Evolutionary conservation across 2,888 invertebrate genomes (phyloP), one percentile per base, ranked within the genome.

Genomic region (Drosophila ezoana): DNA sequence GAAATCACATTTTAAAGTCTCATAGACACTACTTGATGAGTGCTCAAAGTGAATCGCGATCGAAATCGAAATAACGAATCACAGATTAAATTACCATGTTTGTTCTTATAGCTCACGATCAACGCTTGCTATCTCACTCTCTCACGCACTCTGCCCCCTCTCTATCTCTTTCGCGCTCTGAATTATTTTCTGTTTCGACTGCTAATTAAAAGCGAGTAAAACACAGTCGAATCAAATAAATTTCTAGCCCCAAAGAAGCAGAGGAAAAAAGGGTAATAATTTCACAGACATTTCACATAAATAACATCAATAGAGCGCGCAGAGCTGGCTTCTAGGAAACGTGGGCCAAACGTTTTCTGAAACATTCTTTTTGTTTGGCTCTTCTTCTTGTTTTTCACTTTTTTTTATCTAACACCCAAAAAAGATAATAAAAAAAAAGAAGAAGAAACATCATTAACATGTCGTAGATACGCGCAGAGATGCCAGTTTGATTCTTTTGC

Each of bases 121-220:
- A 20, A 6, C 11, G 20, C 20, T n/a, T 23, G 16, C n/a, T n/a
- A 14, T 37, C 9, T 13, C 20, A 14, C 43, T 18, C 14, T 45
- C 41, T 32, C n/a, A 18, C 20, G n/a, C 18, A 18, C 20, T 14
- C n/a, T 43, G 14, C 11, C 8, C n/a, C n/a, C 52, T 28, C 20
- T 32, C 38, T 16, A 38, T 33, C 14, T 23, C 6, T 41, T 14
- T 11, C 5, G 6, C n/a, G 16, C n/a, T 64, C 52, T 64, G 54
- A 73, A 66, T 28, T 28, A 28, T 35, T 58, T 53, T 49, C 47
- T 60, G 57, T 66, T 71, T 89, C 59, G 71, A 81, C 72, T 83
- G 88, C 84, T 85, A 85, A 88, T 85, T 85, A 88, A 86, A 88
- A 86, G 83, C 84, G 79, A 86, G 84, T 86, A 81, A 88, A 88